These are phyloP conservation scores for Drosophila nikananu DNA, from an alignment of 1,140 invertebrate genomes.

Conservation along the genomic window DNA sequence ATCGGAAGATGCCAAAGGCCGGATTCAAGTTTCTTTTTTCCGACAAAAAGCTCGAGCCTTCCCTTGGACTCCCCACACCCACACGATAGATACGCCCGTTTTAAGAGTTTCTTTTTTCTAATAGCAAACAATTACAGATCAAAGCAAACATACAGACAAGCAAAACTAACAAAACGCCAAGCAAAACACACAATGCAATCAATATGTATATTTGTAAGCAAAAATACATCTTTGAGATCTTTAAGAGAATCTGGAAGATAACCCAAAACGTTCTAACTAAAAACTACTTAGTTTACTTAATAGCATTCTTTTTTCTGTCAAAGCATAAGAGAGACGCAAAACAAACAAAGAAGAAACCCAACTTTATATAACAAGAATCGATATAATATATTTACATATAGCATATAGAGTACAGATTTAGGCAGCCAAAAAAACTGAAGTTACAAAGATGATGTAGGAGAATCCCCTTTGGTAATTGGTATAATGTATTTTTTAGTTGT, in stretches of 20 bases:
- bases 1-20: not conserved
- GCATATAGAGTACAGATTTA: constrained; percentile 24
- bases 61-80: not conserved
- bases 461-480: constrained; percentile 35
- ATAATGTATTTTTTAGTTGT: constrained; percentile 41
- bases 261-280: not conserved
- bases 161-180: constrained; percentile 12
- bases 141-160: constrained; percentile 1
- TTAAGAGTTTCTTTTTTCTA: not conserved
- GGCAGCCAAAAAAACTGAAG: constrained; percentile 41
- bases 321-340: constrained; percentile 44
- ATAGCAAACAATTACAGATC: not conserved
- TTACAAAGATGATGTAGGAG: constrained; percentile 30
- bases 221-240: constrained; percentile 2
- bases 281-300: constrained; percentile 54
- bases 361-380: constrained; percentile 35
- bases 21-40: not conserved
- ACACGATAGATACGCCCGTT: not conserved
- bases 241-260: constrained; percentile 18
- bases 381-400: constrained; percentile 41
- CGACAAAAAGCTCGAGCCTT: not conserved
- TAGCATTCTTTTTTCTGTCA: constrained; percentile 62
- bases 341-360: constrained; percentile 43
- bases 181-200: constrained; percentile 22
- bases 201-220: constrained; percentile 32